Evolutionary conservation across 2,888 invertebrate genomes (phyloP), one percentile per base, ranked within the genome.

Genomic region (Ormyrus pomaceus): DNA sequence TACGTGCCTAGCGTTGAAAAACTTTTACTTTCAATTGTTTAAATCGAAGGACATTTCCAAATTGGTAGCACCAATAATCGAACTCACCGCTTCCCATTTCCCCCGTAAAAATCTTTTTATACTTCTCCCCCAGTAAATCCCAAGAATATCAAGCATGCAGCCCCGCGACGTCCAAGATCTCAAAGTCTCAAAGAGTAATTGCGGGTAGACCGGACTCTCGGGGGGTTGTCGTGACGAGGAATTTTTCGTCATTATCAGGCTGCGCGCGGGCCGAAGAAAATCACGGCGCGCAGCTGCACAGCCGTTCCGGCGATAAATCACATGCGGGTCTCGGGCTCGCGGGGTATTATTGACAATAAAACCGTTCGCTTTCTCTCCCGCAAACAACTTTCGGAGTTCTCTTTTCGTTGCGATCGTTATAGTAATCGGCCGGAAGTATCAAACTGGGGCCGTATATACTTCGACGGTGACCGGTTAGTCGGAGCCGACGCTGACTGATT

Each of bases 241-340:
- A 70, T 70, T 58, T 70, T 70, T 70, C 70, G 13, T 70, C 70
- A 70, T 70, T 70, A 70, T 70, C 70, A 70, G 58, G 64, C 48
- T 53, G 50, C 13, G 66, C 66, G 34, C 64, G 19, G 19, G 51
- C 34, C 13, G 48, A 19, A 19, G 19, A 34, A 13, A 9, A 8
- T 6, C 53, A n/a, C 46, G 56, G 13, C n/a, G 9, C 56, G 13
- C 13, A n/a, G 58, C 19, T 19, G 19, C 19, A 2, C 19, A 19
- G 55, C 46, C 48, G 56, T 46, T 13, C 8, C 34, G 5, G 8
- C 71, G 46, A 72, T 72, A 72, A 72, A 72, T 72, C 70, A 70
- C 46, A 6, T 10, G 48, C 19, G 7, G 2, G n/a, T n/a, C 62
- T 72, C 61, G 7, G 34, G 4, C 34, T 34, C 34, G 34, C 34